Base-by-base conservation (phyloP, 1,140 invertebrate species). In the Camponotus pennsylvanicus region DNA sequence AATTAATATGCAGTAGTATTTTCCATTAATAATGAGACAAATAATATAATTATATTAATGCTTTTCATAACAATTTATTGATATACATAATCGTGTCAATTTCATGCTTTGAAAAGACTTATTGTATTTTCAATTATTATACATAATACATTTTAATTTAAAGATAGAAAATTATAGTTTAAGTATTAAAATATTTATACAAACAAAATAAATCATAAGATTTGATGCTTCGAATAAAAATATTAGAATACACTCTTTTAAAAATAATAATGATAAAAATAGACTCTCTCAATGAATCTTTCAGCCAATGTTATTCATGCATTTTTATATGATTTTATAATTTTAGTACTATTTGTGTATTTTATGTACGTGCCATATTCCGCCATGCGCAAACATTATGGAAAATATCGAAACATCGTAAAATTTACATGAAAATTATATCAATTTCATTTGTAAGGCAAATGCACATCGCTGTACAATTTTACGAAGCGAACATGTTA, bases 351-450 rank as follows among this genome's bases (percentile, higher is more conserved):
- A 40, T 5, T 55, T 18, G 4, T 8, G 0, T 13, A 18, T 21
- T 32, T 61, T 18, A 5, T 42, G 13, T 27, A 45, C 18, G 27
- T 27, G 3, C 27, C 3, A n/a, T 66, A 32, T 34, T 49, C 18
- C 63, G 61, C 5, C 27, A 15, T 18, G 45, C 27, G 5, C 32
- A 55, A 57, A 32, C 15, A 27, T n/a, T 1, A 8, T 27, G 42
- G 18, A 66, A 78, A 67, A 79, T 52, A 55, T 52, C 37, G 32
- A 34, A 80, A 66, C 76, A 55, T 15, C 9, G 21, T 40, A n/a
- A 57, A 70, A 80, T 80, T 70, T 80, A 32, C 49, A 80, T 80
- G 66, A 80, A 71, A 80, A 80, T 80, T 40, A 71, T 80, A 80
- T 80, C 49, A 80, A 80, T 71, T 80, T 21, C 37, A 70, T 80